These are phyloP conservation scores for Oreonectes daqikongensis DNA, from an alignment of 2,797 vertebrate genomes.

Conservation along the genomic window DNA sequence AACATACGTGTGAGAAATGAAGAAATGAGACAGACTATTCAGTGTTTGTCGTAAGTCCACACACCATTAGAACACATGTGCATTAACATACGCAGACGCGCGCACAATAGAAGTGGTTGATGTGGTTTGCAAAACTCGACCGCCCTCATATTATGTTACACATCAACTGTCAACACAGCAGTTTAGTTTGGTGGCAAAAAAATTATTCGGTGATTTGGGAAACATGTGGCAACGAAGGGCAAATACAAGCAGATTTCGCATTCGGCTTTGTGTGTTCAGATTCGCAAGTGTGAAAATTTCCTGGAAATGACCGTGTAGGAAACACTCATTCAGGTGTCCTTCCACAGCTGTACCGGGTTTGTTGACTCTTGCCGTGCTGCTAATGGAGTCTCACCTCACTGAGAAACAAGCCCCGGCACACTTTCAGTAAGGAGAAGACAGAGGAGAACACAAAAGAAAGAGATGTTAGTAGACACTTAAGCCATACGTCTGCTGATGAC, in stretches of 20 bases:
- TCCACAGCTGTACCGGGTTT: neutral
- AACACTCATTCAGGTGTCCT: conserved; percentile 3
- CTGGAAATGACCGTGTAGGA: conserved; percentile 22
- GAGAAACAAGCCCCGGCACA: conserved; percentile 46
- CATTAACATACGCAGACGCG: neutral
- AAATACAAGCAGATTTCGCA: neutral
- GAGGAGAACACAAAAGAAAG: conserved; percentile 3
- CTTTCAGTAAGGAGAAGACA: conserved; percentile 44
- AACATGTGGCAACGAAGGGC: neutral
- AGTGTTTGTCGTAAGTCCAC: conserved; percentile 37
- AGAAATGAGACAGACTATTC: neutral
- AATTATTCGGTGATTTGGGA: neutral
- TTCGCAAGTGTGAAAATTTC: neutral
- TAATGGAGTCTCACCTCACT: conserved; percentile 54
- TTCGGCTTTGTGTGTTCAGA: neutral
- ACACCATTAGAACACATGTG: conserved; percentile 12
- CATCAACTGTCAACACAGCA: neutral
- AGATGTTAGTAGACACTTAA: conserved; percentile 26
- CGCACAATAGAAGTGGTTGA: conserved; percentile 1
- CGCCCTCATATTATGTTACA: neutral
- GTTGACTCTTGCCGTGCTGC: conserved; percentile 44
- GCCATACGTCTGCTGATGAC: conserved; percentile 41
- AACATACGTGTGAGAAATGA: neutral
- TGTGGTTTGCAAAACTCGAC: conserved; percentile 22
- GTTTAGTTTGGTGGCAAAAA: conserved; percentile 7